These are phyloP conservation scores for Ceratoteleas bidentatus DNA, from an alignment of 1,140 invertebrate species.

Conservation along the genomic window DNA sequence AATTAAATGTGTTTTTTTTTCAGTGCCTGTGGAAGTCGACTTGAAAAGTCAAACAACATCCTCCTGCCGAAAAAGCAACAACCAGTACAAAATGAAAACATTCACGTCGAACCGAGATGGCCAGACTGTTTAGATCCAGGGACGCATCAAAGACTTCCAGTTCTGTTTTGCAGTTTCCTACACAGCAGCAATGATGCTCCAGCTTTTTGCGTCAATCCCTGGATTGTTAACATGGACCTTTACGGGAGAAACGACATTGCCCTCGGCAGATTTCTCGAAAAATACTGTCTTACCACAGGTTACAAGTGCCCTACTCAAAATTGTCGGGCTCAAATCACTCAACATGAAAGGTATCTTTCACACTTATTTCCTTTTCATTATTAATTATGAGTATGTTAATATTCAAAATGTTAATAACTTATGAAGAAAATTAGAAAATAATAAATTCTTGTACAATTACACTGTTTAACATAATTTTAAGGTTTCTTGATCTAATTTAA, in stretches of 20 bases:
- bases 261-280: conserved; percentile 95
- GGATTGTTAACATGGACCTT: conserved; percentile 96
- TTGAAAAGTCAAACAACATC: conserved; percentile 79
- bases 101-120: conserved; percentile 59
- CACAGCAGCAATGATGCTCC: conserved; percentile 90
- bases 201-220: conserved; percentile 93
- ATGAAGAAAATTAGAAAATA: no score
- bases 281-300: conserved; percentile 92
- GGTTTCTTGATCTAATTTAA: no score
- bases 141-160: conserved; percentile 93
- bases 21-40: conserved; percentile 90
- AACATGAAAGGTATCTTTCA: conserved; percentile 87
- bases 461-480: no score
- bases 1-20: no score
- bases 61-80: conserved; percentile 43
- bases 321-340: conserved; percentile 92
- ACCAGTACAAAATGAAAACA: conserved; percentile 65
- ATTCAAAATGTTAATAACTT: no score
- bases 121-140: conserved; percentile 92
- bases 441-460: no score
- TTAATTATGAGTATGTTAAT: no score
- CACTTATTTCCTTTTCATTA: no score
- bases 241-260: conserved; percentile 97
- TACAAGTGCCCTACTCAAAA: conserved; percentile 91
- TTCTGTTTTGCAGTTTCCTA: conserved; percentile 96